Percentiles rank a stretch among this genome's conserved stretches.
Evolutionary conservation across 2,797 vertebrate genomes (phyloP).

Genomic region (Xenentodon cancila): DNA sequence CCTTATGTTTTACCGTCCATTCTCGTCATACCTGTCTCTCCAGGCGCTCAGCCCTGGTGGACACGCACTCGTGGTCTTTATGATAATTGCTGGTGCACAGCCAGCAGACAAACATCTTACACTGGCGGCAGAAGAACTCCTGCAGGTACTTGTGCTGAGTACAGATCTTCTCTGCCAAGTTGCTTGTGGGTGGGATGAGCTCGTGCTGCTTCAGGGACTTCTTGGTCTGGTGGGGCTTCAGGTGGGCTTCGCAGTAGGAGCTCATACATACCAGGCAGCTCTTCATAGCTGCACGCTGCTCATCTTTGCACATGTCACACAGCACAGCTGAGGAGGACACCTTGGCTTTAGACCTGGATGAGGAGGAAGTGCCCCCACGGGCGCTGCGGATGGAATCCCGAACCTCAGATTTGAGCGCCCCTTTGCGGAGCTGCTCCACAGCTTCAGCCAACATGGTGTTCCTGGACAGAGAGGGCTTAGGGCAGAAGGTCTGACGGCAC

Average conservation of each 20-base stretch:
- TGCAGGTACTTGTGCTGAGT: slow-evolving; percentile 85
- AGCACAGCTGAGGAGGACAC: slow-evolving; percentile 54
- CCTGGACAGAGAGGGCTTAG: slow-evolving; percentile 77
- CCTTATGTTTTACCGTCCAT: no score
- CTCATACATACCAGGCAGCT: slow-evolving; percentile 84
- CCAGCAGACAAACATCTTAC: slow-evolving; percentile 82
- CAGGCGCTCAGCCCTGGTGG: slow-evolving; percentile 76
- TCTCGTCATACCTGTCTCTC: slow-evolving; percentile 76
- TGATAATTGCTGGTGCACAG: slow-evolving; percentile 83
- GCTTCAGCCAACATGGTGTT: slow-evolving; percentile 87
- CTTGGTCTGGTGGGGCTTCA: slow-evolving; percentile 80
- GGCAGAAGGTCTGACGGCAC: slow-evolving; percentile 80
- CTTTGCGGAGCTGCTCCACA: slow-evolving; percentile 82
- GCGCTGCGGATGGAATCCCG: slow-evolving; percentile 70
- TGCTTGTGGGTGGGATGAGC: slow-evolving; percentile 74
- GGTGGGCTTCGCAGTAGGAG: slow-evolving; percentile 79
- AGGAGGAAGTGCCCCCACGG: slow-evolving; percentile 18
- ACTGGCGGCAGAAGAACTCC: slow-evolving; percentile 84
- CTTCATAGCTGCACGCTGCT: slow-evolving; percentile 68
- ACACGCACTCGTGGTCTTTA: slow-evolving; percentile 81
- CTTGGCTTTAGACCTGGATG: slow-evolving; percentile 39
- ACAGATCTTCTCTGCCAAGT: slow-evolving; percentile 83
- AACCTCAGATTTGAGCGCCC: slow-evolving; percentile 49
- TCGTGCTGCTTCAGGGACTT: slow-evolving; percentile 78
- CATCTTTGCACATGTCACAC: slow-evolving; percentile 80